Base-by-base conservation (phyloP, 2,113 vertebrate genomes). In the Irena cyanogastra region DNA sequence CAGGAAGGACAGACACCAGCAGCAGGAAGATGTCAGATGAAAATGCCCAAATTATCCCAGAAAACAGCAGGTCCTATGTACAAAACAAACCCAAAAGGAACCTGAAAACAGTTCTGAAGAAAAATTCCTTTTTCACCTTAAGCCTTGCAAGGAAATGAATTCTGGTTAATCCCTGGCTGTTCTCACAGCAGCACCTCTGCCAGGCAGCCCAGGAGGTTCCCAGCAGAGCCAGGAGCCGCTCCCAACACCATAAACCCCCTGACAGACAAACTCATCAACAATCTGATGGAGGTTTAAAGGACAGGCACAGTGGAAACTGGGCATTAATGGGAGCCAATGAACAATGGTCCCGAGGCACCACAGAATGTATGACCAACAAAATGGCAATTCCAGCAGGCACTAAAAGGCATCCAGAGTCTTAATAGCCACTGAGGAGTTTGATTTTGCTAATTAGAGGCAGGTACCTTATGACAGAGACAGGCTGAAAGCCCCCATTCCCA, bases 331-430 rank as follows among this genome's bases (percentile, higher is more conserved):
- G 1, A 86, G 56, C 64, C 83, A 95, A 83, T 28, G 41, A 81
- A 57, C 39, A 56, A 37, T 0, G 0, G 54, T 45, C 68, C 63
- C 1, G 0, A 89, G 83, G 37, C 28, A 45, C 41, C 72, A 59
- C 30, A 37, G 57, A 72, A 74, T 49, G 21, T 2, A 41, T 3
- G 16, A 76, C 45, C 64, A 74, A 45, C 35, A 83, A 86, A 91
- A 84, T 12, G 39, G 72, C 60, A 87, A 78, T 54, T 50, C 54
- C 87, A 87, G 28, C 8, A 84, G 39, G 57, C 41, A 68, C 41
- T 75, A 33, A 91, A 69, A 75, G 14, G 23, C 37, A 84, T 21
- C 59, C 50, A 74, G 45, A 79, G 18, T 4, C 64, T 44, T 85
- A 89, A 91, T 14, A 19, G 70, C 44, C n/a, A 72, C 42, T 65